Conservation (phyloP, 2,113 vertebrate species). For the Rhabdomys dilectus region DNA sequence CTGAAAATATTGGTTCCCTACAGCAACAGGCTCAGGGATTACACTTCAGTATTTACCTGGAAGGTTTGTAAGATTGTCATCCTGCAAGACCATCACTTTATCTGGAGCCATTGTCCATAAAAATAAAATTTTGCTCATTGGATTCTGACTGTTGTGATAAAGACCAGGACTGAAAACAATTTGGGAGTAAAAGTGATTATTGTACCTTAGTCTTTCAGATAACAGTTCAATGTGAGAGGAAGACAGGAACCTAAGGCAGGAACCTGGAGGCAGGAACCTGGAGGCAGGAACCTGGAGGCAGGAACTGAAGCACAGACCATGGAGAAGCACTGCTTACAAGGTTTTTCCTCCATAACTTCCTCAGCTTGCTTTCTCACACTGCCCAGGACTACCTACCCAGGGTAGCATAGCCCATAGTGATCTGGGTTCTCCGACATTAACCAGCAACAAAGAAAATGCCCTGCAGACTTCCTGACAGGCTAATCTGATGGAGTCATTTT, state of each 20-base stretch:
- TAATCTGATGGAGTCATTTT: not conserved
- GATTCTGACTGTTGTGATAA: not conserved
- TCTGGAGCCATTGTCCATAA: not conserved
- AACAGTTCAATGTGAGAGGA: not conserved
- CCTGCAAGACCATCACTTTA: not conserved
- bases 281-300: not conserved
- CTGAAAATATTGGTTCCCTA: not conserved
- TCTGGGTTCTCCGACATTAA: not conserved
- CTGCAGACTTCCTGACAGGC: not conserved
- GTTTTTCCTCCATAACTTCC: too few species aligned
- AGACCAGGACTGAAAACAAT: not conserved
- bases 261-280: not conserved
- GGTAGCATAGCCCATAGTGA: not conserved
- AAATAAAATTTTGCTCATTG: not conserved
- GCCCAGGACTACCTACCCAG: not conserved
- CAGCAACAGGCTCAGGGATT: not conserved
- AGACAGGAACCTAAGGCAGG: not conserved
- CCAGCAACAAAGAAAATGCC: not conserved
- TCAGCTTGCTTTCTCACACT: not conserved
- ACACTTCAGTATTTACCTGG: not conserved
- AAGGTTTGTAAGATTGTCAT: not conserved
- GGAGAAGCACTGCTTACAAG: not conserved
- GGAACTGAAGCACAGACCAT: not conserved
- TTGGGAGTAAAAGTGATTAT: not conserved
- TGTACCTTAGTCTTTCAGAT: not conserved